Evolutionary conservation across 2,888 invertebrate species (phyloP), one percentile per base, ranked within the genome.

Genomic region (Oasisia sp.): DNA sequence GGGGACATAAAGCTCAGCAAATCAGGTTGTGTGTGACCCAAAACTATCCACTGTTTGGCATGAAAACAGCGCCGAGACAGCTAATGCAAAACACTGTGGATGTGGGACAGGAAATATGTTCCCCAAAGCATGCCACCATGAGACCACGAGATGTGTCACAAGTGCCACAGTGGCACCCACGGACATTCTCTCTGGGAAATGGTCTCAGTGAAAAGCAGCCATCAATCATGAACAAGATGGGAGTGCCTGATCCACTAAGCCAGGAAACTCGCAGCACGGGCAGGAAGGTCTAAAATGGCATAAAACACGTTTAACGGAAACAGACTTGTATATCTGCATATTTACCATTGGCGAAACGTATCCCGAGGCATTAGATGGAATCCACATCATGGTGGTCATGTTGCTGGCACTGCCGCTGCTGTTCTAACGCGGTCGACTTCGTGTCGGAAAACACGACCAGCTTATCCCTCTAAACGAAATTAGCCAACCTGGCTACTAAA

Each of bases 301-400:
- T 74, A 27, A 74, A 74, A 19, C n/a, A 74, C 27, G 74, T 74
- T 74, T 74, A 74, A 74, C 27, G n/a, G 27, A 74, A 74, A 74
- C 74, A 74, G 74, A 74, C 19, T 74, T 27, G 74, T 74, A 74
- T 74, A 74, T 74, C 27, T 5, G 74, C 27, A 74, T 74, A 74
- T 74, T 74, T 74, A 74, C 74, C 74, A 74, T 74, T 74, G 74
- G 74, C n/a, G 74, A 74, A n/a, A 74, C 74, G 27, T 74, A 74
- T 74, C 74, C 74, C 1, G 74, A 74, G 19, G 27, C 74, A 19
- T 74, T 74, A 7, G 74, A 74, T 27, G 74, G 74, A 27, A 74
- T 74, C 74, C 74, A 74, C 74, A 74, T 74, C 74, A 74, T 74
- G 74, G 74, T 74, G 74, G 74, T 74, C 74, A 74, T 74, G 74